Percentiles rank a stretch among this genome's conserved stretches.
Evolutionary conservation across 2,797 vertebrate species (phyloP).

Genomic region (Yasuhikotakia modesta): DNA sequence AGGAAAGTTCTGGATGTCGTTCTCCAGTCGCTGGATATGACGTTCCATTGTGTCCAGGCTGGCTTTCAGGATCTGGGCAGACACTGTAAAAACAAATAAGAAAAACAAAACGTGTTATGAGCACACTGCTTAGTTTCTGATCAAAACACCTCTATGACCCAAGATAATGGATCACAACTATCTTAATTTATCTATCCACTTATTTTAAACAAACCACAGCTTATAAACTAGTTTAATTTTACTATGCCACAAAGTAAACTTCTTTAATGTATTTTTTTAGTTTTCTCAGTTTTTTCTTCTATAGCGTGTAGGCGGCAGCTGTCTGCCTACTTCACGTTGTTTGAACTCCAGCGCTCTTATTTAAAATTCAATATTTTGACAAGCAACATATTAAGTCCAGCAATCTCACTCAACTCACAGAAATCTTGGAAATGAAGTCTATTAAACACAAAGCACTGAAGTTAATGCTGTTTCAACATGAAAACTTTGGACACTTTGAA

Average conservation of each 20-base stretch:
- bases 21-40: slow-evolving; percentile 88
- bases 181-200: background rate
- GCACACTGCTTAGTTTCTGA: background rate
- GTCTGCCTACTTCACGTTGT: slow-evolving; percentile 13
- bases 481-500: slow-evolving; percentile 3
- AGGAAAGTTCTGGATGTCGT: slow-evolving; percentile 88
- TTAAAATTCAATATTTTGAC: slow-evolving; percentile 33
- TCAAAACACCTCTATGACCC: background rate
- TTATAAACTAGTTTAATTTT: background rate
- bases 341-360: slow-evolving; percentile 29
- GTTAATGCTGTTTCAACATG: slow-evolving; percentile 3
- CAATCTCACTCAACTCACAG: slow-evolving; percentile 3
- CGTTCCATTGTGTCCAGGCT: slow-evolving; percentile 88
- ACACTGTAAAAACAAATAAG: slow-evolving; percentile 76
- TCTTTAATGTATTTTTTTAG: background rate
- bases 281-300: background rate
- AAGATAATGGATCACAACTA: too few species aligned
- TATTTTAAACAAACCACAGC: background rate
- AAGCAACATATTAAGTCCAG: slow-evolving; percentile 27
- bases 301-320: slow-evolving; percentile 2
- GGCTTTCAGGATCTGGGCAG: slow-evolving; percentile 90
- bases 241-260: background rate
- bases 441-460: slow-evolving; percentile 13
- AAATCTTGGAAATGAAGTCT: slow-evolving; percentile 10
- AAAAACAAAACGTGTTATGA: background rate